Conservation (phyloP, 2,888 invertebrate species). For the Agonopterix heracliana region DNA sequence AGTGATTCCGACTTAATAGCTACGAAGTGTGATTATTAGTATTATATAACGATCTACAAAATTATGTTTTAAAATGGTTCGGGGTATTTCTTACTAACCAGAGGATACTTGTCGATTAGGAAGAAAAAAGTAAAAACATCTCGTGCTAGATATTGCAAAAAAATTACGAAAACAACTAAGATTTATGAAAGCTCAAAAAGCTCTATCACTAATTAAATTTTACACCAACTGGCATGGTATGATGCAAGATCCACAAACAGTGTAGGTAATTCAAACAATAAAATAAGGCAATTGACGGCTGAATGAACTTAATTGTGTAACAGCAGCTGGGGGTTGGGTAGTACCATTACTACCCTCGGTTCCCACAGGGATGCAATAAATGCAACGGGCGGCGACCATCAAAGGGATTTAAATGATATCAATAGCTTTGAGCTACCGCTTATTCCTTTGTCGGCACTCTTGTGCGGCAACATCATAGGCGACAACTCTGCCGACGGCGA, state of each 20-base stretch:
- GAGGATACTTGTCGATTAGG: too few species aligned
- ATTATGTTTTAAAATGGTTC: conserved; percentile 39
- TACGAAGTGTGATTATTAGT: conserved; percentile 63
- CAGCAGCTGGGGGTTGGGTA: conserved; percentile 13
- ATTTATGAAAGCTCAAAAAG: too few species aligned
- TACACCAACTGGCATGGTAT: too few species aligned
- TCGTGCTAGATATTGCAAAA: too few species aligned
- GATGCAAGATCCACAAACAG: too few species aligned
- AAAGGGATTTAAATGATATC: conserved; percentile 70
- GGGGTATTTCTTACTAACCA: neutral
- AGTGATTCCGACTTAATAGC: conserved; percentile 62
- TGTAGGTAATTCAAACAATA: neutral
- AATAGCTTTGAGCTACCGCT: conserved; percentile 68
- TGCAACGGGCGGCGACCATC: conserved; percentile 42
- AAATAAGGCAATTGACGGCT: conserved; percentile 5
- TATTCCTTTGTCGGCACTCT: conserved; percentile 58
- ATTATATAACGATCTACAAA: conserved; percentile 44
- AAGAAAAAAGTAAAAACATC: too few species aligned
- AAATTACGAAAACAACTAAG: too few species aligned
- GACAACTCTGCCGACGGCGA: conserved; percentile 47
- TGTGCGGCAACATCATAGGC: conserved; percentile 48
- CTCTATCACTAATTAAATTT: too few species aligned
- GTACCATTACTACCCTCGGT: conserved; percentile 17
- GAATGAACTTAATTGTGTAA: conserved; percentile 10
- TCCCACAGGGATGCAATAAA: conserved; percentile 42